phyloP scores from a whole-genome alignment of 2,113 vertebrate genomes.

The Ciconia stormi region DNA sequence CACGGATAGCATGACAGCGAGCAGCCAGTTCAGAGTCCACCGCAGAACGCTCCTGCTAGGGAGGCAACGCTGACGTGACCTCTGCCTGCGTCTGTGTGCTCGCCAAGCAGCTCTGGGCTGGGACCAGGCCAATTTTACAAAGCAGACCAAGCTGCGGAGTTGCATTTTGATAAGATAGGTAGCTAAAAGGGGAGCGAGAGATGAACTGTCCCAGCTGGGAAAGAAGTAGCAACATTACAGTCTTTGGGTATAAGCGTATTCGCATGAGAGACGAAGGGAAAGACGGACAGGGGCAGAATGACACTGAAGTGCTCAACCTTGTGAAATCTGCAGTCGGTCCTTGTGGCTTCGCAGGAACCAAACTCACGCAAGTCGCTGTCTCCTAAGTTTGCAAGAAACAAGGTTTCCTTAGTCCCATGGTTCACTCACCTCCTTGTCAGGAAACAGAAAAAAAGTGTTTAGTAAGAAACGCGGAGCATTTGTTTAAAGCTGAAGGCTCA shows the following conservation, averaged over 20 bases:
- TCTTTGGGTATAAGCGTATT: not conserved
- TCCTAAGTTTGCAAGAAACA: not conserved
- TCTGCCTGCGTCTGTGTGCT: not conserved
- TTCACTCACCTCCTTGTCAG: not conserved
- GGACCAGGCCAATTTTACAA: not conserved
- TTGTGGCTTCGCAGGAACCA: not conserved
- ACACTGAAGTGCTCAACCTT: not conserved
- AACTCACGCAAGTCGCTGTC: not conserved
- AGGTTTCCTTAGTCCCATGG: not conserved
- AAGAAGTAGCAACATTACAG: rapidly evolving
- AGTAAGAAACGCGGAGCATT: not conserved
- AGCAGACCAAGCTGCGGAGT: no score
- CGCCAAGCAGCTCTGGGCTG: not conserved
- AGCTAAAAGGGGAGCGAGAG: not conserved
- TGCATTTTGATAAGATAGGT: not conserved
- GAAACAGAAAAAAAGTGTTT: not conserved
- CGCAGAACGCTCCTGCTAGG: not conserved
- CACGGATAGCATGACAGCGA: not conserved
- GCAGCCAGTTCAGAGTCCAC: not conserved
- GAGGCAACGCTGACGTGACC: not conserved
- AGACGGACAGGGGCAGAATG: not conserved
- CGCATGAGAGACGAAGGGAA: not conserved
- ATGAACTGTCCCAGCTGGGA: not conserved
- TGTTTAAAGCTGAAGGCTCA: not conserved
- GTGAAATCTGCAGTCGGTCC: not conserved